Percentiles rank a stretch among this genome's conserved stretches.
Conservation (phyloP, 2,113 vertebrate genomes). For the Pycnonotus jocosus region DNA sequence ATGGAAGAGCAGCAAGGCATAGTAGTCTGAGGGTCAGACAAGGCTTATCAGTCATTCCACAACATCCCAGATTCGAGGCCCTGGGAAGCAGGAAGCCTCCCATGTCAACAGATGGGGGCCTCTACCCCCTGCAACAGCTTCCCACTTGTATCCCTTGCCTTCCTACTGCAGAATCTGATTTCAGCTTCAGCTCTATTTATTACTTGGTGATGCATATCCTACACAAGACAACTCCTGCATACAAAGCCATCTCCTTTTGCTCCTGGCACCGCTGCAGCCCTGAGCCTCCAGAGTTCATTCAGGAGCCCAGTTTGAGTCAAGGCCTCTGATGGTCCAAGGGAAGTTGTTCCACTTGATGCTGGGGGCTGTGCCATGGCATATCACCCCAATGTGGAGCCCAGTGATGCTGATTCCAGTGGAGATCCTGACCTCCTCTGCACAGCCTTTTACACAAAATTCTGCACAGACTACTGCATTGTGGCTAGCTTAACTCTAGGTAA, state of each 20-base stretch:
- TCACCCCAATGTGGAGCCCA: neutral
- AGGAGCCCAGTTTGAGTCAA: neutral
- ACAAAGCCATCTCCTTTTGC: neutral
- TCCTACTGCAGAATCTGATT: neutral
- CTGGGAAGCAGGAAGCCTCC: neutral
- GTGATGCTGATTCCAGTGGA: neutral
- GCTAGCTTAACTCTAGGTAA: neutral
- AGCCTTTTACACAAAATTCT: neutral
- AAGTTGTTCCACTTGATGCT: neutral
- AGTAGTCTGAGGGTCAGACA: neutral
- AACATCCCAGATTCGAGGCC: neutral
- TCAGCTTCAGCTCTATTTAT: neutral
- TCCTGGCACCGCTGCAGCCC: neutral
- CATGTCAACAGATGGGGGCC: neutral
- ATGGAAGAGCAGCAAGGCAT: neutral
- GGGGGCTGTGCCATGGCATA: rapidly evolving
- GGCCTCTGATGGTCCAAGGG: neutral
- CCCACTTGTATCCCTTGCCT: neutral
- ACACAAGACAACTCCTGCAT: neutral
- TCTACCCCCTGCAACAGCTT: neutral
- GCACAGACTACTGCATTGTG: neutral
- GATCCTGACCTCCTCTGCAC: neutral
- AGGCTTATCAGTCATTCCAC: neutral
- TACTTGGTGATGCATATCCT: neutral
- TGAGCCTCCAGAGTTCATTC: neutral